These are phyloP conservation scores for Peromyscus eremicus DNA, from an alignment of 2,797 vertebrate genomes.

Conservation along the genomic window DNA sequence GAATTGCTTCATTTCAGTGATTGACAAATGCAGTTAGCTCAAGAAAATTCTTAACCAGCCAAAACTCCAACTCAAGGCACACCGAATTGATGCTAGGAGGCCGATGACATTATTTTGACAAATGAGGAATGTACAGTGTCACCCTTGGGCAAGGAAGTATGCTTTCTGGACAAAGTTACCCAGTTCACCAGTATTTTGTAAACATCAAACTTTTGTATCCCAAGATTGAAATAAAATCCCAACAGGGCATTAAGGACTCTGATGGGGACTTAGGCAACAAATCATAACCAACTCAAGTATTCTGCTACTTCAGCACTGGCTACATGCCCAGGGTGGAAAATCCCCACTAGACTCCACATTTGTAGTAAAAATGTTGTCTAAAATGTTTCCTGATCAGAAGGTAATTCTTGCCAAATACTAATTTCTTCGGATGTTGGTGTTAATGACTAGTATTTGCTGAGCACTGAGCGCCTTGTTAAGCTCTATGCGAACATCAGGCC, in stretches of 20 bases:
- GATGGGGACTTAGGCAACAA: neutral
- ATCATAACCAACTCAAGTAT: slow-evolving; percentile 12
- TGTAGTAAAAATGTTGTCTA: neutral
- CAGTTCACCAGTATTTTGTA: slow-evolving; percentile 48
- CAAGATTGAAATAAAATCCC: slow-evolving; percentile 29
- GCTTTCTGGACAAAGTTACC: slow-evolving; percentile 58
- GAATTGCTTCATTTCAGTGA: slow-evolving; percentile 69
- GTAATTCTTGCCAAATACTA: slow-evolving; percentile 24
- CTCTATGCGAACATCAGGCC: neutral
- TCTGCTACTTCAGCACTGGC: slow-evolving; percentile 53
- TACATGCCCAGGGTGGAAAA: neutral
- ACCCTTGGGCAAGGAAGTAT: slow-evolving; percentile 35
- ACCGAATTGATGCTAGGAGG: slow-evolving; percentile 41
- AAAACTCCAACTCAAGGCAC: slow-evolving; percentile 61
- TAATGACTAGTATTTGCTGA: neutral
- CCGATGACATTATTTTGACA: slow-evolving; percentile 73
- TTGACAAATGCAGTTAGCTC: slow-evolving; percentile 73
- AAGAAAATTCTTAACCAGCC: slow-evolving; percentile 68
- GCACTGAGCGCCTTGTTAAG: neutral
- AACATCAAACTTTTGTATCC: slow-evolving; percentile 58
- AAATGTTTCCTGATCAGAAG: slow-evolving; percentile 12
- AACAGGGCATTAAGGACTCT: neutral
- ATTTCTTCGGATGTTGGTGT: slow-evolving; percentile 14
- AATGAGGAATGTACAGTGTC: slow-evolving; percentile 59
- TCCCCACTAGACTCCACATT: slow-evolving; percentile 4